A percentile compares a stretch with the other conserved stretches of the same genome.
phyloP scores from a whole-genome alignment of 2,888 invertebrate species.

The Liposcelis brunnea region DNA sequence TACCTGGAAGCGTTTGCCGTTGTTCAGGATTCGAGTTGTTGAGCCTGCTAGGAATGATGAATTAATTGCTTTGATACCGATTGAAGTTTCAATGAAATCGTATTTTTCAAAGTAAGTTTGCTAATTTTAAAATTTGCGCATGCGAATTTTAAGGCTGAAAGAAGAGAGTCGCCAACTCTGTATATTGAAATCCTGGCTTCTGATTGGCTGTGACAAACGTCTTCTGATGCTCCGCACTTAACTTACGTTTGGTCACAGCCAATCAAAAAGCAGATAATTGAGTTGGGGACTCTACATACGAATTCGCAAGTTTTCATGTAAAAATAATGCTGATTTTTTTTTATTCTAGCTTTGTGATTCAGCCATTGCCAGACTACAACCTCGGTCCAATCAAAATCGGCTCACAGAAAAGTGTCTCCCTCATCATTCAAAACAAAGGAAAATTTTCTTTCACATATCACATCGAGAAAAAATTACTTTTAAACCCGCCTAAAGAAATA shows the following conservation, averaged over 20 bases:
- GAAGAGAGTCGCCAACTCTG: no score
- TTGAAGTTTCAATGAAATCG: conserved; percentile 20
- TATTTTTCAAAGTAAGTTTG: conserved; percentile 18
- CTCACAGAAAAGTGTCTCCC: conserved; percentile 31
- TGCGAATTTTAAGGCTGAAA: no score
- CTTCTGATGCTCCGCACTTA: no score
- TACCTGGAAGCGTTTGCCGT: conserved; percentile 16
- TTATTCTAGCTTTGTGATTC: conserved; percentile 33
- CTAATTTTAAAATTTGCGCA: conserved; percentile 20
- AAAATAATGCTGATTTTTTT: no score
- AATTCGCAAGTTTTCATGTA: no score
- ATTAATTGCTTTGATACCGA: conserved; percentile 21
- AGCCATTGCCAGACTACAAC: conserved; percentile 37
- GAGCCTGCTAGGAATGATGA: conserved; percentile 18
- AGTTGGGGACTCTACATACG: no score
- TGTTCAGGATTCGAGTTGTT: conserved; percentile 20
- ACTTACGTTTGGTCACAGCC: no score
- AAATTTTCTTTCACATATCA: conserved; percentile 37
- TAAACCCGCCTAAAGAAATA: conserved; percentile 12
- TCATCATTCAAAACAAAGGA: conserved; percentile 41
- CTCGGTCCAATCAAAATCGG: conserved; percentile 39
- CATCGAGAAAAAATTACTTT: conserved; percentile 24
- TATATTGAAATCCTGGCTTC: no score
- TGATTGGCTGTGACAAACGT: no score
- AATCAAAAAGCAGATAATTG: no score